Evolutionary conservation across 2,113 vertebrate genomes (phyloP), one percentile per base, ranked within the genome.

Genomic region (Labeo rohita): DNA sequence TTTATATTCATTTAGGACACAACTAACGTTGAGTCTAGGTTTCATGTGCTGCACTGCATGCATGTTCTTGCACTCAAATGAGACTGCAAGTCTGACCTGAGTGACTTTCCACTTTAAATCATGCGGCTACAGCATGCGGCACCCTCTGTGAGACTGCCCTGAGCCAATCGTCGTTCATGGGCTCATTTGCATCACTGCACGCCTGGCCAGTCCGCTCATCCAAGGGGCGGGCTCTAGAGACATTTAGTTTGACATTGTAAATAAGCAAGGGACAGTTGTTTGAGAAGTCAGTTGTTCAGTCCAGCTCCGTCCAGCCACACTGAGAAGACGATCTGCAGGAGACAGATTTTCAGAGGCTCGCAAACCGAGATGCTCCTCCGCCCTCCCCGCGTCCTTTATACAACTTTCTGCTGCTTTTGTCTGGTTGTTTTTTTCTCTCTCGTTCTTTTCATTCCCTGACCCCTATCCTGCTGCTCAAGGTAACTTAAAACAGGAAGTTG

Each of bases 401-500:
- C 88, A 85, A 92, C 88, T 91, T 93, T 92, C 90, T 65, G 78
- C 80, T 87, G 61, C 88, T 91, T 84, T 89, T 85, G 49, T 88
- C 74, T 80, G 85, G 89, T 65, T 76, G 72, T 90, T 52, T 89
- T 85, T 89, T 89, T 91, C 39, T 88, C 86, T 92, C 91, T 93
- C 89, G 92, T 90, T 92, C 91, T 94, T 94, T 94, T 90, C 92
- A 91, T 93, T 92, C 93, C 94, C 96, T 98, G 98, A 98, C 98
- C 98, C 98, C 97, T 98, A 97, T 96, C 95, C 95, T 96, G 96
- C 96, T 95, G 96, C 97, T 99, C 98, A 99, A 99, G 98, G 98
- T 99, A 99, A 99, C 98, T 98, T 96, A 96, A 96, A 99, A 95
- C 97, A 97, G 98, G 98, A 99, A 98, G 97, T 96, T 95, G 92